phyloP scores from a whole-genome alignment of 2,888 invertebrate species.

The Deilephila elpenor region DNA sequence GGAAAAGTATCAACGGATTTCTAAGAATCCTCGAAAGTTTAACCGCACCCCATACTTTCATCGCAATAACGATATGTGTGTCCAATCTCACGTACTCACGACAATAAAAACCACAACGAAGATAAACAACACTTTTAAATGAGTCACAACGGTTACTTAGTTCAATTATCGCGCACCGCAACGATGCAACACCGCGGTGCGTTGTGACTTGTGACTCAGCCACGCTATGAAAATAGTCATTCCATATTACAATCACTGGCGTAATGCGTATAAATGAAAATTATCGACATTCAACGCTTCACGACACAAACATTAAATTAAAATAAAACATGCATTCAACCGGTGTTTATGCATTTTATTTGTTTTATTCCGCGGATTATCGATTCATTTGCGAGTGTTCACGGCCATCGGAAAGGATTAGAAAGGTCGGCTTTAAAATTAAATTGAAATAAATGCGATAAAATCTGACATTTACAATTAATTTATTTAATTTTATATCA shows the following conservation, averaged over 20 bases:
- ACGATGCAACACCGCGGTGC: conserved; percentile 1
- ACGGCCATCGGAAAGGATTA: conserved; percentile 21
- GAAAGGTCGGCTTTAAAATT: conserved; percentile 18
- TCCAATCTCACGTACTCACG: conserved; percentile 2
- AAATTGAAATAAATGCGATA: conserved; percentile 14
- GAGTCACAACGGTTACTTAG: conserved; percentile 8
- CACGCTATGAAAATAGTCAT: conserved; percentile 11
- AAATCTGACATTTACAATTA: conserved; percentile 11
- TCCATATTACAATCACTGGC: neutral
- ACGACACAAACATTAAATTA: conserved; percentile 6
- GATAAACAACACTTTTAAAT: neutral
- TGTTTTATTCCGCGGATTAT: conserved; percentile 21
- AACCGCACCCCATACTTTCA: neutral
- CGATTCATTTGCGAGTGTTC: conserved; percentile 23
- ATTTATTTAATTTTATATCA: conserved; percentile 7
- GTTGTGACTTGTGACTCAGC: neutral
- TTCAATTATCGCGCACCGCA: neutral
- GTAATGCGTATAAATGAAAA: neutral
- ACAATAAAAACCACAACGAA: conserved; percentile 1
- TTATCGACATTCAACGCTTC: neutral
- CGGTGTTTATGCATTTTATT: conserved; percentile 15
- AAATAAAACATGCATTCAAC: conserved; percentile 22
- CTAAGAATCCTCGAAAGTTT: too few relatives aligned
- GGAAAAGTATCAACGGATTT: too few relatives aligned
- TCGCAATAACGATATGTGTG: neutral